Evolutionary conservation across 1,140 invertebrate species (phyloP).

Genomic region (Scaptomyza graminum): DNA sequence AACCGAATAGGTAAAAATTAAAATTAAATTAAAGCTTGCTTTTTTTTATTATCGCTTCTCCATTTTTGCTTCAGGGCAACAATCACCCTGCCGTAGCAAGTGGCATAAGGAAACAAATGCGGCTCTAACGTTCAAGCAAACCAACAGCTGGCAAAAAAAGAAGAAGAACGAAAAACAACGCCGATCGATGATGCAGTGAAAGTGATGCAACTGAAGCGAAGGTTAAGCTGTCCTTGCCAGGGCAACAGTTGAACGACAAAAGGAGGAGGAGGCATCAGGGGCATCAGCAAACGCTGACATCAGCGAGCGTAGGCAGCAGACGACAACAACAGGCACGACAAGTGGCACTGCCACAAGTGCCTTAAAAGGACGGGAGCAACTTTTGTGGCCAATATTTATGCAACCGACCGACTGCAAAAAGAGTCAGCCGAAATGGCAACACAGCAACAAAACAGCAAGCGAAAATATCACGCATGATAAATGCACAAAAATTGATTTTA

Average conservation of each 20-base stretch:
- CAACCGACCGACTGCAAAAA: not conserved
- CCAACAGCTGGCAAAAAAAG: constrained; percentile 11
- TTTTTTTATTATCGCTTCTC: constrained; percentile 15
- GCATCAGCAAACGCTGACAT: not conserved
- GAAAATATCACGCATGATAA: constrained; percentile 50
- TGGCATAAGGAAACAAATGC: constrained; percentile 13
- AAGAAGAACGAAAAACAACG: constrained; percentile 8
- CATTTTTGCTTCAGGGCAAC: constrained; percentile 11
- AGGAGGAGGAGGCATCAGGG: not conserved
- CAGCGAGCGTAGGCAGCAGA: constrained; percentile 16
- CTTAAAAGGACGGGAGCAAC: constrained; percentile 49
- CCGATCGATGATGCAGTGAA: constrained; percentile 4
- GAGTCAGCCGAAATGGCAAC: not conserved
- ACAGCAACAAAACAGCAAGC: not conserved
- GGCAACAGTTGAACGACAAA: not conserved
- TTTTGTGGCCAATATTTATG: constrained; percentile 2
- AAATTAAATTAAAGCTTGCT: too few species aligned
- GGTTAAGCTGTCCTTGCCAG: constrained; percentile 13
- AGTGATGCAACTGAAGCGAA: constrained; percentile 7
- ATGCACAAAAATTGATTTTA: constrained; percentile 70
- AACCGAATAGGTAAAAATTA: too few species aligned
- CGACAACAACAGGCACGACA: not conserved
- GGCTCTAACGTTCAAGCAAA: constrained; percentile 8
- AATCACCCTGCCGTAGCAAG: constrained; percentile 28
- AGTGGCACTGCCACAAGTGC: constrained; percentile 20